Evolutionary conservation across 2,888 invertebrate species (phyloP), one percentile per base, ranked within the genome.

Genomic region (Drosophila pseudotalamancana): DNA sequence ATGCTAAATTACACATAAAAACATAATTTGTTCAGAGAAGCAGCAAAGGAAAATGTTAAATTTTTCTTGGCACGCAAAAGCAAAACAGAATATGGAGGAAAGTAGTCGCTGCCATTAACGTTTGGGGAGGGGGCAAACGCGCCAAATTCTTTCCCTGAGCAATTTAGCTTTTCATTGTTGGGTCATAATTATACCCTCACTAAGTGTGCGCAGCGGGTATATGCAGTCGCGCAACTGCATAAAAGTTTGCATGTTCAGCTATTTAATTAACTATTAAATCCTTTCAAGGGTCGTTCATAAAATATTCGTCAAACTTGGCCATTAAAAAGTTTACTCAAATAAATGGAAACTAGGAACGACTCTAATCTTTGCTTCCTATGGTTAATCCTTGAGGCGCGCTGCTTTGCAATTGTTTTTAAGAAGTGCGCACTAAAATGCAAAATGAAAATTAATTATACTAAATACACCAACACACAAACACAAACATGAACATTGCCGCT

Each of bases 381-480:
- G n/a, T n/a, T n/a, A 27, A 60, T 59, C 31, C 42, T 73, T 57
- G 34, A 27, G 23, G 31, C 35, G 18, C 2, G 16, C 25, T 72
- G 57, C 19, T 25, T 54, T 63, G 49, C 32, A 48, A 56, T 75
- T 65, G 63, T 79, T 74, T 79, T 66, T 37, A 40, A 66, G 71
- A 61, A 73, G 61, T 70, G 63, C 49, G 61, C 65, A 60, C 21
- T 29, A 66, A n/a, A 84, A 77, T 84, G 70, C 54, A 50, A 48
- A 66, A 51, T 62, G 32, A 65, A 86, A 86, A 77, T 77, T 77
- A 84, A 80, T 84, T 84, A 77, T 65, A 66, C 64, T 54, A 31
- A 57, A 34, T 59, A 62, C 51, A 50, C 39, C 18, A 37, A 48
- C 63, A 61, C 12, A 61, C 34, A 51, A 29, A 51, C 23, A 32